Conservation (phyloP, 2,888 invertebrate species). For the Eulithis testata region DNA sequence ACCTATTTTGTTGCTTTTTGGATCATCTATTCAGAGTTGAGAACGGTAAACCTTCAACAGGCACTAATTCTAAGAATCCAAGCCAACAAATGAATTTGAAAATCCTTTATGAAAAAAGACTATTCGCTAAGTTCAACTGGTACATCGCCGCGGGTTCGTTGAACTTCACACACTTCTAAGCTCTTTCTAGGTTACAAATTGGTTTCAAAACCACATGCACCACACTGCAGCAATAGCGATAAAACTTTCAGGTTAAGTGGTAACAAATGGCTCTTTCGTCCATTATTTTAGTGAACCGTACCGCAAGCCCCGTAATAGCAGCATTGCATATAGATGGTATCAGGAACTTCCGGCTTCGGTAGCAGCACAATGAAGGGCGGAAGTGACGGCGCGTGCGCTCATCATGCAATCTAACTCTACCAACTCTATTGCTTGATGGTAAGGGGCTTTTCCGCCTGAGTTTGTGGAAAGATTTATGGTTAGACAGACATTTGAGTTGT, state of each 20-base stretch:
- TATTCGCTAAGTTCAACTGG: not conserved
- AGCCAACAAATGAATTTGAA: not conserved
- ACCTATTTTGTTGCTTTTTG: no score
- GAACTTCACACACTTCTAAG: slow-evolving; percentile 12
- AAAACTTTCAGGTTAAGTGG: slow-evolving; percentile 40
- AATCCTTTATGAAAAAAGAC: slow-evolving; percentile 4
- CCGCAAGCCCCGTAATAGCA: slow-evolving; percentile 40
- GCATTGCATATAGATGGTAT: slow-evolving; percentile 65
- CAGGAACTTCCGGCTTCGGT: slow-evolving; percentile 64
- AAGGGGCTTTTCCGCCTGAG: slow-evolving; percentile 28
- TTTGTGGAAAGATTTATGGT: slow-evolving; percentile 33
- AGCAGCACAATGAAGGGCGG: slow-evolving; percentile 64
- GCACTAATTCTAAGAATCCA: not conserved
- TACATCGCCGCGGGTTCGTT: slow-evolving; percentile 11
- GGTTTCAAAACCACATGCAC: slow-evolving; percentile 31
- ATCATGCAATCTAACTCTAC: slow-evolving; percentile 55
- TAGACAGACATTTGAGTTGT: slow-evolving; percentile 12
- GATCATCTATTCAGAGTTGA: no score
- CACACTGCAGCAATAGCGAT: slow-evolving; percentile 26
- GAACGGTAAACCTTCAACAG: not conserved
- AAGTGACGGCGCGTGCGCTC: slow-evolving; percentile 74
- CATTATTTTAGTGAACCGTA: slow-evolving; percentile 44
- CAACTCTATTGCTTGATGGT: slow-evolving; percentile 34
- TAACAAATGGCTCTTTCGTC: slow-evolving; percentile 38
- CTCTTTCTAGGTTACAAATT: slow-evolving; percentile 24